Conservation (phyloP, 2,888 invertebrate species). For the Entomobrya multifasciata region DNA sequence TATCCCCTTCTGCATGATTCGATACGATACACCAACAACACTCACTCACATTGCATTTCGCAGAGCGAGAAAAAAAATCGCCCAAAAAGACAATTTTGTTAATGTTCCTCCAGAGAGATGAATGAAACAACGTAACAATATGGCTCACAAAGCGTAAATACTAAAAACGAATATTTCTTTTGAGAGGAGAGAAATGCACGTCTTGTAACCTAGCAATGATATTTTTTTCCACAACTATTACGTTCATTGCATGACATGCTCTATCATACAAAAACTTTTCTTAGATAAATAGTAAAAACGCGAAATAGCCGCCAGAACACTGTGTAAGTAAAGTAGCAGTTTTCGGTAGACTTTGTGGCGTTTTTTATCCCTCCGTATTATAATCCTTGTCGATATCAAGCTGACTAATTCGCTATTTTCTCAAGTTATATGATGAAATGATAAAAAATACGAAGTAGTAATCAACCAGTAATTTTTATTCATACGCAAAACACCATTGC, state of each 20-base stretch:
- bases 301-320: constrained; percentile 51
- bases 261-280: constrained; percentile 12
- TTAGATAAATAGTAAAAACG: constrained; percentile 10
- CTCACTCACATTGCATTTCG: constrained; percentile 36
- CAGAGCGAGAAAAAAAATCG: constrained; percentile 72
- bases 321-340: constrained; percentile 42
- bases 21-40: too few species aligned
- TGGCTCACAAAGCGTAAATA: constrained; percentile 7
- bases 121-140: constrained; percentile 61
- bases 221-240: constrained; percentile 50
- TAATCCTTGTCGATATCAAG: constrained; percentile 31
- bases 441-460: constrained; percentile 34
- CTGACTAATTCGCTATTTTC: constrained; percentile 64
- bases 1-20: constrained; percentile 51
- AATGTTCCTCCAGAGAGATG: constrained; percentile 78
- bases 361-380: constrained; percentile 7
- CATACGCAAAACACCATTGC: neutral
- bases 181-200: neutral
- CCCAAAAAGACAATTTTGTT: constrained; percentile 79
- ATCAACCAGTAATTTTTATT: constrained; percentile 46
- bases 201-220: constrained; percentile 19
- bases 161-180: constrained; percentile 13
- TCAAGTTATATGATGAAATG: constrained; percentile 36
- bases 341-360: constrained; percentile 53
- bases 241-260: constrained; percentile 53